Base-by-base conservation (phyloP, 2,888 invertebrate species). In the Oligia fasciuncula region DNA sequence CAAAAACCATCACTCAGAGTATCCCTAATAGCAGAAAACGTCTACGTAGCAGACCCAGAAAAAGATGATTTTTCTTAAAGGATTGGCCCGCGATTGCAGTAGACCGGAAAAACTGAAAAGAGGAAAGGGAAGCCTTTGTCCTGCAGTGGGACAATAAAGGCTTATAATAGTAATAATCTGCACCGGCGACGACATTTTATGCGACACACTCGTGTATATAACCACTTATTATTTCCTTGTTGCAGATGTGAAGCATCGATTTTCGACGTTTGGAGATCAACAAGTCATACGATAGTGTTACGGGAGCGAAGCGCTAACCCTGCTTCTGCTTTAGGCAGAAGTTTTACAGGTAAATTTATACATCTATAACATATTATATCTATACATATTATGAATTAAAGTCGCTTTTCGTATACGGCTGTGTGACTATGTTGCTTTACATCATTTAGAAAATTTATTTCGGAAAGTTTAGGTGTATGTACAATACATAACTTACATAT, bases 221-320 rank as follows among this genome's bases (percentile, higher is more conserved):
- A 54, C 1, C 3, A 17, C 2, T 43, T 19, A 51, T 35, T 5
- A 40, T 43, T 46, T 23, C 49, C 62, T 88, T 84, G 76, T 91
- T 92, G 92, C 88, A 97, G 97, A 80, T 97, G 97, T 92, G 97
- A 97, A 92, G 97, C 97, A 57, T 96, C 97, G n/a, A 96, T 97
- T 88, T 97, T 97, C 90, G 97, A 97, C 87, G 95, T 97, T 80
- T 97, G 97, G 96, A 97, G 97, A 87, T 97, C 97, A 77, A 97
- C 97, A 72, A 97, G 97, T 91, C 95, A 97, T 85, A 97, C 97
- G 73, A 92, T 97, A 79, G 97, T 97, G 69, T 94, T 97, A 79
- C 95, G 96, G 68, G 97, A 97, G 80, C 97, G 97, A 79, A 97
- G 97, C 46, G 97, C 97, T 1, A 97, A 97, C 81, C 97, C 97